These are phyloP conservation scores for Mycogona germanica DNA, from an alignment of 2,888 invertebrate species.

Conservation along the genomic window DNA sequence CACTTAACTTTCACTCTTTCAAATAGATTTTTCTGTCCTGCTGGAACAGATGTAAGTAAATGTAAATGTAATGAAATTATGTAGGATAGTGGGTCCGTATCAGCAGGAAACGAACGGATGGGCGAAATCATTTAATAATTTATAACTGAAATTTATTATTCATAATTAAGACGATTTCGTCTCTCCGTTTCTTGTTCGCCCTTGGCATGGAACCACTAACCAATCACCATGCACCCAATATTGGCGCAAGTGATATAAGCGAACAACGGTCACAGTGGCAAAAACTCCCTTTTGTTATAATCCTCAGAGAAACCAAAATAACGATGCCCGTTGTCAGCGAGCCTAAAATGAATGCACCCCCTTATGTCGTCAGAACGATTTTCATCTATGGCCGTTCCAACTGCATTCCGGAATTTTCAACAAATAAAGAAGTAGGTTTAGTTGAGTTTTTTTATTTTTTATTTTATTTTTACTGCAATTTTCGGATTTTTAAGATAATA, in stretches of 20 bases:
- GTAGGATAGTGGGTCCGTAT: too few relatives aligned
- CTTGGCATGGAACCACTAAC: too few relatives aligned
- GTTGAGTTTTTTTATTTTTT: background rate
- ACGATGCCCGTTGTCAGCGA: constrained; percentile 29
- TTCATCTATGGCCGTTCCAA: constrained; percentile 55
- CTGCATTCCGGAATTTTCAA: constrained; percentile 45
- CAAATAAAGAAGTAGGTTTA: constrained; percentile 32
- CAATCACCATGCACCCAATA: too few relatives aligned
- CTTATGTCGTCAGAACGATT: constrained; percentile 46
- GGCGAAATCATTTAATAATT: background rate
- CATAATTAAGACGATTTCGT: too few relatives aligned
- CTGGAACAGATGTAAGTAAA: constrained; percentile 23
- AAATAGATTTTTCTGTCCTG: constrained; percentile 21
- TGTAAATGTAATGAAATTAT: too few relatives aligned
- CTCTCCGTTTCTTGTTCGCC: too few relatives aligned
- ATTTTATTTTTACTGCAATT: constrained; percentile 7
- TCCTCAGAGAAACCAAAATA: constrained; percentile 6
- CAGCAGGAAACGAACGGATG: too few relatives aligned
- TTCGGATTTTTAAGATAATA: too few relatives aligned
- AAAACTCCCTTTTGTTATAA: background rate
- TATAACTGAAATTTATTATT: constrained; percentile 9
- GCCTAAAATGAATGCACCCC: constrained; percentile 38
- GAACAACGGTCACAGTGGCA: too few relatives aligned
- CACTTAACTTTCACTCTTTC: constrained; percentile 7
- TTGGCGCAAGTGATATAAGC: too few relatives aligned